Percentiles rank a stretch among this genome's conserved stretches.
Conservation (phyloP, 1,140 invertebrate species). For the Grapholita molesta region DNA sequence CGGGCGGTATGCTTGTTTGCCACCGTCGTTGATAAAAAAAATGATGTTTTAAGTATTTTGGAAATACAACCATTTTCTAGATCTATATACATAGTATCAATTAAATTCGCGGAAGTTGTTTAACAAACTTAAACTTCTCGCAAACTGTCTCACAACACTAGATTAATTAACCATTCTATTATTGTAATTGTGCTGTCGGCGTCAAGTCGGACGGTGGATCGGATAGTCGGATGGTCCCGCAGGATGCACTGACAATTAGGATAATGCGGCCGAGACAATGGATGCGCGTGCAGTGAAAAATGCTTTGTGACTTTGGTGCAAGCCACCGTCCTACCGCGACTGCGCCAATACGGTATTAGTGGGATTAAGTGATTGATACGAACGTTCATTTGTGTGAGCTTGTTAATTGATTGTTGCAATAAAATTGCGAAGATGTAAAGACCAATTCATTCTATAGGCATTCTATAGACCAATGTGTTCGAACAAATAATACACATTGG, state of each 20-base stretch:
- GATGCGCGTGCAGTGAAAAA: neutral
- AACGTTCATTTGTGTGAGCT: neutral
- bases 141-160: neutral
- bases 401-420: no score
- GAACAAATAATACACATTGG: no score
- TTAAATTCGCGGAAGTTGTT: neutral
- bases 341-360: neutral
- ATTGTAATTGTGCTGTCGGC: conserved; percentile 1
- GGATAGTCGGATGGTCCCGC: neutral
- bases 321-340: neutral
- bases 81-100: neutral
- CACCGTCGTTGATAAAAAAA: no score
- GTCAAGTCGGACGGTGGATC: neutral
- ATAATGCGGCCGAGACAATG: conserved; percentile 41
- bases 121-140: conserved; percentile 4
- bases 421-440: no score
- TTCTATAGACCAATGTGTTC: no score
- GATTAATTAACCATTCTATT: conserved; percentile 14
- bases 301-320: neutral
- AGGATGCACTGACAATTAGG: conserved; percentile 34
- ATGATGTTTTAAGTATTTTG: no score
- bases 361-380: neutral
- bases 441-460: no score
- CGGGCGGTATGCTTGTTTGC: no score
- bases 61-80: neutral